A percentile compares a stretch with the other conserved stretches of the same genome.
Evolutionary conservation across 2,888 invertebrate genomes (phyloP).

Genomic region (Formica aserva): DNA sequence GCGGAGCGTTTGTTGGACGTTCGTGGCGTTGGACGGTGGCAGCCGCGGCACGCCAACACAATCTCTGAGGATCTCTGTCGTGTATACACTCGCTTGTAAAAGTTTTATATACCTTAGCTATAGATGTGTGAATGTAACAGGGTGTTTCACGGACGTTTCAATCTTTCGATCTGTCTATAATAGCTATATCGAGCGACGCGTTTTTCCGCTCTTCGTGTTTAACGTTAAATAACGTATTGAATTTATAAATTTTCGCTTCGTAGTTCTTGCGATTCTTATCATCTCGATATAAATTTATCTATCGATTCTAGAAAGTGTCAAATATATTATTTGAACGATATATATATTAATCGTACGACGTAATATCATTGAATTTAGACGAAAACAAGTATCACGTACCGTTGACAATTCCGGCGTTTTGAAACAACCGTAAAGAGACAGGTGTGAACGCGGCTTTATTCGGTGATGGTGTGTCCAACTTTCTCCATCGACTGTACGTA

Average conservation of each 20-base stretch:
- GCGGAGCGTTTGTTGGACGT: constrained; percentile 68
- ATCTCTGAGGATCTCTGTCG: constrained; percentile 70
- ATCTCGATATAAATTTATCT: neutral
- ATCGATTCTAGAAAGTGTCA: neutral
- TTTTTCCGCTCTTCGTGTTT: neutral
- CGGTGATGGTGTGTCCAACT: constrained; percentile 47
- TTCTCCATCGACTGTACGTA: constrained; percentile 67
- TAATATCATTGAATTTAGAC: neutral
- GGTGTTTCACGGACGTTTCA: neutral
- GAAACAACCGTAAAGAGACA: neutral
- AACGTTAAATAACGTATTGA: neutral
- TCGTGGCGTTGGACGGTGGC: constrained; percentile 75
- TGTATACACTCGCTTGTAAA: constrained; percentile 70
- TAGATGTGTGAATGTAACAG: neutral
- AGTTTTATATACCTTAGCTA: constrained; percentile 47
- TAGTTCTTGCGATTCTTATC: neutral
- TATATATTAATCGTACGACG: neutral
- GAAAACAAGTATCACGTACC: neutral
- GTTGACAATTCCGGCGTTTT: neutral
- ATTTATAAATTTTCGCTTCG: neutral
- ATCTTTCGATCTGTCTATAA: neutral
- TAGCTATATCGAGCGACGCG: no score
- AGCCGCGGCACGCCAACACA: constrained; percentile 76
- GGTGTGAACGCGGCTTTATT: constrained; percentile 36
- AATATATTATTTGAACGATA: neutral